Base-by-base conservation (phyloP, 2,797 vertebrate species). In the Micromesistius poutassou region DNA sequence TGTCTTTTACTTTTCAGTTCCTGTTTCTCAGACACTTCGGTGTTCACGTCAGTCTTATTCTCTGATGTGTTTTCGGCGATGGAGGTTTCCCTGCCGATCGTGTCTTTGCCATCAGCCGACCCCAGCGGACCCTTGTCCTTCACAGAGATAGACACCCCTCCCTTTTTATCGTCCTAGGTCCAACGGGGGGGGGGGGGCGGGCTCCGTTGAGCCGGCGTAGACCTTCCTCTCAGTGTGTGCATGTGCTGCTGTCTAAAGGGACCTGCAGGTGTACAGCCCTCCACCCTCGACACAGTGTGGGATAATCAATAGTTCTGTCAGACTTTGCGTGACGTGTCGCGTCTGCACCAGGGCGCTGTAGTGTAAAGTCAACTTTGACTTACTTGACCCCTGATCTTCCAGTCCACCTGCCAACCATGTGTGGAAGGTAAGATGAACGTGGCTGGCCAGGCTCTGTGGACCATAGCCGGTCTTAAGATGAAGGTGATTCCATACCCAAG, bases 271-370 rank as follows among this genome's bases (percentile, higher is more conserved):
- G 84, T 88, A 86, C 83, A 78, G 5, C 33, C 33, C 40, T 50
- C 13, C 87, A n/a, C 90, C 77, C 80, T 75, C 82, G 75, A 84
- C 82, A 86, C 80, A 42, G 80, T 76, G 82, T 85, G 82, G 76
- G 77, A 77, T 86, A 88, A 91, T 92, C 90, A 79, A 91, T 91
- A 88, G 80, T 78, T 82, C 77, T 86, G 84, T 87, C 85, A 81
- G 81, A 38, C 25, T 30, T 38, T 12, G 74, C 30, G 22, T 35
- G 31, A 25, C 19, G 74, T 35, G 8, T 84, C 82, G 1, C 4
- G 50, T n/a, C 16, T 62, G 50, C n/a, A 8, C 3, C 0, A 55
- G 50, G 13, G 50, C 22, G 19, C 33, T 35, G 33, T 7, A 35
- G 33, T 35, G 33, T 35, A 42, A 8, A 40, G 40, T 42, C 40